phyloP scores from a whole-genome alignment of 2,797 vertebrate genomes.

The Ispidina lecontei region DNA sequence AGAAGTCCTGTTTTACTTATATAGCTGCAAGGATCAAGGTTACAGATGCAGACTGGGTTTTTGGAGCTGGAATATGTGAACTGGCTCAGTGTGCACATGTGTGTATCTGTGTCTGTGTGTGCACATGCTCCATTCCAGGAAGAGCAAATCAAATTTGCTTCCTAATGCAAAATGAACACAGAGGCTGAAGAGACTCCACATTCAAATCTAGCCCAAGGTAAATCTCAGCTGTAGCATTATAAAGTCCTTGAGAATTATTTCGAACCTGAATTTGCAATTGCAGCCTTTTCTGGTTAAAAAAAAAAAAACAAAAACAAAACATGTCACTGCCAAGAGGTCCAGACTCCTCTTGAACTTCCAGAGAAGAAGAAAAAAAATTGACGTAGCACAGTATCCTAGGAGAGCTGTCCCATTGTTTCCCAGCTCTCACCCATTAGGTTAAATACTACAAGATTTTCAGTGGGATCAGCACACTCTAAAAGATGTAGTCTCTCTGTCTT shows the following conservation, averaged over 20 bases:
- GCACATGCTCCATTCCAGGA: not conserved
- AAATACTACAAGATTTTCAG: not conserved
- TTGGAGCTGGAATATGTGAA: not conserved
- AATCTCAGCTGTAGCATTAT: constrained; percentile 33
- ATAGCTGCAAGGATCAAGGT: not conserved
- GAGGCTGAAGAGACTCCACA: constrained; percentile 18
- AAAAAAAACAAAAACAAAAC: not conserved
- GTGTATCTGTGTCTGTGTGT: not conserved
- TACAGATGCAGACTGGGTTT: not conserved
- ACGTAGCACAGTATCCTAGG: not conserved
- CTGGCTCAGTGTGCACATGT: not conserved
- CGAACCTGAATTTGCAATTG: constrained; percentile 25
- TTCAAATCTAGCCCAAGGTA: constrained; percentile 17
- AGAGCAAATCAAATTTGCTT: not conserved
- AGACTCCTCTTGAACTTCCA: not conserved
- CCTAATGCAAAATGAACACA: not conserved
- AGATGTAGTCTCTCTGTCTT: constrained; percentile 50
- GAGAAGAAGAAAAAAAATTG: constrained; percentile 28
- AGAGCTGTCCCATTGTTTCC: not conserved
- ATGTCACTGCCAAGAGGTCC: not conserved
- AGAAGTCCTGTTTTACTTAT: not conserved
- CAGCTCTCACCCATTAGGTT: constrained; percentile 11
- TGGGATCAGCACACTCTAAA: constrained; percentile 28
- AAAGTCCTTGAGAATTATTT: not conserved
- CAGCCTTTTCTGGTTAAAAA: constrained; percentile 26